Evolutionary conservation across 2,888 invertebrate genomes (phyloP).

Genomic region (Microplitis manilae): DNA sequence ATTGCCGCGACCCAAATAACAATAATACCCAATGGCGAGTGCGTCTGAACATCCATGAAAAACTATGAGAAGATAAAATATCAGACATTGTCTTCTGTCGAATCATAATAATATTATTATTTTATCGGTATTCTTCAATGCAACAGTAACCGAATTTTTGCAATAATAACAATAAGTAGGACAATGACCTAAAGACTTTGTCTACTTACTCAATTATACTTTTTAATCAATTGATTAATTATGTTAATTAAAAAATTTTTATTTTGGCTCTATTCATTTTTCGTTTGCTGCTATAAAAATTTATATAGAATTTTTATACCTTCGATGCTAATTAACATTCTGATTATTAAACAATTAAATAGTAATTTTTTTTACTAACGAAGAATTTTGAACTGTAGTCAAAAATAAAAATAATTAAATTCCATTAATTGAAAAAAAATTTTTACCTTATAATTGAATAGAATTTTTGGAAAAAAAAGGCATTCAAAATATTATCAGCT

Average conservation of each 20-base stretch:
- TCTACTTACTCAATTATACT: background rate
- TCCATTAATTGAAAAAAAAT: too few relatives aligned
- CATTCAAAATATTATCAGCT: too few relatives aligned
- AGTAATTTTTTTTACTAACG: too few relatives aligned
- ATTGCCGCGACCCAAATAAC: constrained; percentile 66
- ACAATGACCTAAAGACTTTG: background rate
- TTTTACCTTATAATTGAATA: too few relatives aligned
- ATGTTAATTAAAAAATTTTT: background rate
- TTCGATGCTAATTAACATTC: too few relatives aligned
- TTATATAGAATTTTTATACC: too few relatives aligned
- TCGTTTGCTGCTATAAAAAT: too few relatives aligned
- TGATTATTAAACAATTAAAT: too few relatives aligned
- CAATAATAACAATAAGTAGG: background rate
- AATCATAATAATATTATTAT: constrained; percentile 6
- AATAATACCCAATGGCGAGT: constrained; percentile 55
- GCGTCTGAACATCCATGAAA: constrained; percentile 18
- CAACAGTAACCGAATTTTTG: background rate
- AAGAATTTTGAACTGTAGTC: too few relatives aligned
- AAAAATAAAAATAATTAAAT: too few relatives aligned
- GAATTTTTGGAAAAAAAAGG: too few relatives aligned
- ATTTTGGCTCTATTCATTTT: too few relatives aligned
- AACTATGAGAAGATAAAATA: background rate
- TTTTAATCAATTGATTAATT: background rate
- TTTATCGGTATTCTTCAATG: background rate
- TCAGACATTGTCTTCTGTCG: background rate